Conservation (phyloP, 1,140 invertebrate genomes). For the Odontomachus brunneus region DNA sequence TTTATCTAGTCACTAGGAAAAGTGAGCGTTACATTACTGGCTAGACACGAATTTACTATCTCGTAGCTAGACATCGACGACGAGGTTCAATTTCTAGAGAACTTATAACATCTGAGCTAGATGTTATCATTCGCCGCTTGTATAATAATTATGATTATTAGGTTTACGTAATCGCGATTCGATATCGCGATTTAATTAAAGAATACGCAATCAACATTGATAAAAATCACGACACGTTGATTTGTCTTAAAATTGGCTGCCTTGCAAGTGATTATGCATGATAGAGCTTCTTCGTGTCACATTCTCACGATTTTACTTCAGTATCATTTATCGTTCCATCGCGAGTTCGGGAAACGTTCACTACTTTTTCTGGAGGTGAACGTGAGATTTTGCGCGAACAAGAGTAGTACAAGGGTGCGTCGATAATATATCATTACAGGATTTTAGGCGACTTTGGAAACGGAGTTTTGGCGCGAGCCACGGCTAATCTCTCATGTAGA, state of each 20-base stretch:
- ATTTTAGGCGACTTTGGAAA: slow-evolving; percentile 61
- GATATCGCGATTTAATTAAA: slow-evolving; percentile 24
- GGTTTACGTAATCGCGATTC: too few relatives aligned
- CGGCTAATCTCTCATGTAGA: slow-evolving; percentile 71
- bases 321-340: background rate
- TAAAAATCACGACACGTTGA: background rate
- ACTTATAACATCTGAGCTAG: background rate
- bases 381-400: slow-evolving; percentile 20
- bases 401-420: slow-evolving; percentile 40
- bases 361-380: slow-evolving; percentile 34
- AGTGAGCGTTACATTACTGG: too few relatives aligned
- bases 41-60: too few relatives aligned
- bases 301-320: background rate
- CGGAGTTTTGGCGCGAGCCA: slow-evolving; percentile 66
- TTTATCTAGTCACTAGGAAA: too few relatives aligned
- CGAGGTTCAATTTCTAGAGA: too few relatives aligned
- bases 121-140: background rate
- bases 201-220: background rate
- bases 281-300: background rate
- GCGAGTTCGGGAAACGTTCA: background rate
- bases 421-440: slow-evolving; percentile 66
- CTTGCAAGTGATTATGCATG: background rate
- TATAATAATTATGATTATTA: background rate
- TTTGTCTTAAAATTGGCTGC: background rate
- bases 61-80: too few relatives aligned